Conservation (phyloP, 2,888 invertebrate genomes). For the Conops quadrifasciatus region DNA sequence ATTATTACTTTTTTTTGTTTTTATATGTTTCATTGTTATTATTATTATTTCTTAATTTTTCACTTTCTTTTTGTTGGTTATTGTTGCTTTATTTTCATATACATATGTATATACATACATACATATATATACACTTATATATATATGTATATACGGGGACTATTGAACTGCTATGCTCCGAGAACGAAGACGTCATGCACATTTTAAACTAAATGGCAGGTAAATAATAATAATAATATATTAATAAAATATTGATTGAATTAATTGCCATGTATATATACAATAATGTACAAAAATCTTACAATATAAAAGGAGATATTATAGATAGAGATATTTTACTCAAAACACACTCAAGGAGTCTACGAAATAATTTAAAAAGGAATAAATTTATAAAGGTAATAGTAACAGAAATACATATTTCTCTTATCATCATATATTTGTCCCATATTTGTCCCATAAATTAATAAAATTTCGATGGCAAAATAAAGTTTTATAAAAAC, state of each 20-base stretch:
- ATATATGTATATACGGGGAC: conserved; percentile 52
- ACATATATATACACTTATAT: too few species aligned
- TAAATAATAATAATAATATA: conserved; percentile 66
- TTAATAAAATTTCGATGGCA: too few species aligned
- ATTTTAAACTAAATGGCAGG: conserved; percentile 89
- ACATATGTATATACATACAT: neutral
- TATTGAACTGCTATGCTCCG: conserved; percentile 78
- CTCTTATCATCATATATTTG: too few species aligned
- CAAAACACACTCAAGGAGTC: too few species aligned
- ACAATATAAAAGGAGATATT: too few species aligned
- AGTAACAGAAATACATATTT: too few species aligned
- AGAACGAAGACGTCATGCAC: conserved; percentile 84
- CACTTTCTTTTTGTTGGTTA: conserved; percentile 53
- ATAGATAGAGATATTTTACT: too few species aligned
- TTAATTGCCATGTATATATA: neutral
- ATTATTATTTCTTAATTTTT: conserved; percentile 44
- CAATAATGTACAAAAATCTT: too few species aligned
- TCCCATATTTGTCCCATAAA: too few species aligned
- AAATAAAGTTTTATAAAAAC: neutral
- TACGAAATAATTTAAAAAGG: too few species aligned
- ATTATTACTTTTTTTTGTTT: conserved; percentile 40
- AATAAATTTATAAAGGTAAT: too few species aligned
- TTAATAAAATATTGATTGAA: conserved; percentile 22
- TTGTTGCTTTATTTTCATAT: conserved; percentile 64
- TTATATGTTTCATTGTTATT: conserved; percentile 42